Evolutionary conservation across 2,888 invertebrate species (phyloP).

Genomic region (Lapara coniferarum): DNA sequence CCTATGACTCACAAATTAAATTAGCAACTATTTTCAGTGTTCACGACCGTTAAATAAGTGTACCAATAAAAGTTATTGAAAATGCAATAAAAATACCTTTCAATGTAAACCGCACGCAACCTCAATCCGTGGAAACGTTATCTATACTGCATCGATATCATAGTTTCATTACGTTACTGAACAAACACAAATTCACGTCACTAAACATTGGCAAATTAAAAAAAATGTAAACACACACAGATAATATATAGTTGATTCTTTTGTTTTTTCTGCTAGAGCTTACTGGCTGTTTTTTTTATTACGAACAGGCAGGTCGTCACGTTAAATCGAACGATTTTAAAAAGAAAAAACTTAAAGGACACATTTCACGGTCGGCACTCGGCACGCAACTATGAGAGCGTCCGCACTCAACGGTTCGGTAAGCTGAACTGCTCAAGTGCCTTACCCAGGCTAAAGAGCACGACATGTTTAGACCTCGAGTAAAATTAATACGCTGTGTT

Average conservation of each 20-base stretch:
- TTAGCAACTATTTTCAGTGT: background rate
- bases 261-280: too few relatives aligned
- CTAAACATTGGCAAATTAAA: constrained; percentile 43
- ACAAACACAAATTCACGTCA: constrained; percentile 63
- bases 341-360: constrained; percentile 38
- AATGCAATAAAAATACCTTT: constrained; percentile 24
- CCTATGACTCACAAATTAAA: background rate
- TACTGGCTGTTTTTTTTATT: background rate
- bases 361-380: constrained; percentile 38
- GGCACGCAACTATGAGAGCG: constrained; percentile 47
- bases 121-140: constrained; percentile 69
- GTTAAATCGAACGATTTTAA: constrained; percentile 14
- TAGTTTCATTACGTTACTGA: constrained; percentile 59
- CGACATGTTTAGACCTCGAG: constrained; percentile 11
- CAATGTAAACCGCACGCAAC: constrained; percentile 53
- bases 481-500: background rate
- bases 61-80: constrained; percentile 16
- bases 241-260: background rate
- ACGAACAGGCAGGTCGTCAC: background rate
- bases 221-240: constrained; percentile 5
- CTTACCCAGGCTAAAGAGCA: constrained; percentile 30
- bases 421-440: constrained; percentile 55
- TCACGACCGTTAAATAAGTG: constrained; percentile 18
- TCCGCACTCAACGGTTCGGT: constrained; percentile 56
- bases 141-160: constrained; percentile 65